Evolutionary conservation across 1,140 invertebrate genomes (phyloP).

Genomic region (Idris sp.): DNA sequence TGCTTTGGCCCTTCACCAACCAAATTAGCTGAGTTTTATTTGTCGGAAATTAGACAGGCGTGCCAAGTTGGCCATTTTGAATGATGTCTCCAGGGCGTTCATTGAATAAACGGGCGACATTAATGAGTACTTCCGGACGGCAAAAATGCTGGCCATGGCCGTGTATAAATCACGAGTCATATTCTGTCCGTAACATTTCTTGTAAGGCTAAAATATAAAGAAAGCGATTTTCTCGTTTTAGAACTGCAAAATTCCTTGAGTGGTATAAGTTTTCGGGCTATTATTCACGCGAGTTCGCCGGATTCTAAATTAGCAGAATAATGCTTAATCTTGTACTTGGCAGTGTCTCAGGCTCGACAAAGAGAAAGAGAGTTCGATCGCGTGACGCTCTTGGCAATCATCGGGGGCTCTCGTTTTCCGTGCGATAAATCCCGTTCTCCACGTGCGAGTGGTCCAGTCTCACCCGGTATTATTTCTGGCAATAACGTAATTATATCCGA

Average conservation of each 20-base stretch:
- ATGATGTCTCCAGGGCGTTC: slow-evolving; percentile 48
- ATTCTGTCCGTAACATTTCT: too few species aligned
- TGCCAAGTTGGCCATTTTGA: slow-evolving; percentile 60
- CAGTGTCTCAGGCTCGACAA: slow-evolving; percentile 62
- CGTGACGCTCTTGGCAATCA: slow-evolving; percentile 65
- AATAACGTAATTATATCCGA: slow-evolving; percentile 61
- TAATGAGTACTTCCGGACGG: slow-evolving; percentile 46
- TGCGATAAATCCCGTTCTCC: slow-evolving; percentile 63
- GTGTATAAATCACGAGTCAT: too few species aligned
- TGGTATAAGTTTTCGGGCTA: slow-evolving; percentile 48
- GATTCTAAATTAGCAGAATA: slow-evolving; percentile 61
- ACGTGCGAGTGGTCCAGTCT: slow-evolving; percentile 63
- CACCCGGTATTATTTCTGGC: slow-evolving; percentile 59
- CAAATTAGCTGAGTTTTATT: slow-evolving; percentile 51
- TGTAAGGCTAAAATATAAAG: too few species aligned
- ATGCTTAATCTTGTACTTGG: slow-evolving; percentile 65
- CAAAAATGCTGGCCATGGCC: too few species aligned
- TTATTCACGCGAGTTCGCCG: slow-evolving; percentile 52
- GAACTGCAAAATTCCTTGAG: slow-evolving; percentile 47
- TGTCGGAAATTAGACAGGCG: slow-evolving; percentile 62
- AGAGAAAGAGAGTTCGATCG: slow-evolving; percentile 59
- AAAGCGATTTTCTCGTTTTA: slow-evolving; percentile 60
- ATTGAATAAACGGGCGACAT: slow-evolving; percentile 44
- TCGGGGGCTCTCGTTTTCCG: slow-evolving; percentile 60
- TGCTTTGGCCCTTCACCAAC: slow-evolving; percentile 55